These are phyloP conservation scores for Todiramphus chloris DNA, from an alignment of 2,113 vertebrate species.

Conservation along the genomic window DNA sequence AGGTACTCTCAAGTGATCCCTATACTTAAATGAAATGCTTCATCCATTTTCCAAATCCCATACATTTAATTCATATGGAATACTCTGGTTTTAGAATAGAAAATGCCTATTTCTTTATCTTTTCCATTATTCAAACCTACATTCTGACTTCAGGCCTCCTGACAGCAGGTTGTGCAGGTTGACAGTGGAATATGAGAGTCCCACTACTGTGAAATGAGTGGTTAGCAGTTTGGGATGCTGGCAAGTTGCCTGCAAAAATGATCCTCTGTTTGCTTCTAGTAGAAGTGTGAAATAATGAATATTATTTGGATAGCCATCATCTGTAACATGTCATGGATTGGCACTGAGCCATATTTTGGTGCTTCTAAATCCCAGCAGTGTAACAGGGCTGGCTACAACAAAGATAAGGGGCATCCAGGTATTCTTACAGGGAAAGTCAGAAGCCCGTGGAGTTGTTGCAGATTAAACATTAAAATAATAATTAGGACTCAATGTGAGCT, in stretches of 20 bases:
- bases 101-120: neutral
- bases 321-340: neutral
- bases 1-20: neutral
- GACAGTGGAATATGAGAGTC: neutral
- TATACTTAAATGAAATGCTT: neutral
- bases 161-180: neutral
- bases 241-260: conserved; percentile 1
- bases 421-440: neutral
- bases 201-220: conserved; percentile 19
- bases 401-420: neutral
- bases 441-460: neutral
- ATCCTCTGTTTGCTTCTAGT: neutral
- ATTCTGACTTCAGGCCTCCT: conserved; percentile 35
- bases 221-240: neutral
- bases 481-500: neutral
- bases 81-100: neutral
- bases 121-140: conserved; percentile 7
- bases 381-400: neutral
- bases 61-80: neutral
- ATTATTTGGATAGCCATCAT: neutral
- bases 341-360: neutral
- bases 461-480: neutral
- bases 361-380: neutral
- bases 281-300: neutral
- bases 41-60: neutral